Percentiles rank a stretch among this genome's conserved stretches.
These are phyloP conservation scores for Puma concolor DNA, from an alignment of 2,113 vertebrate genomes.

Conservation along the genomic window DNA sequence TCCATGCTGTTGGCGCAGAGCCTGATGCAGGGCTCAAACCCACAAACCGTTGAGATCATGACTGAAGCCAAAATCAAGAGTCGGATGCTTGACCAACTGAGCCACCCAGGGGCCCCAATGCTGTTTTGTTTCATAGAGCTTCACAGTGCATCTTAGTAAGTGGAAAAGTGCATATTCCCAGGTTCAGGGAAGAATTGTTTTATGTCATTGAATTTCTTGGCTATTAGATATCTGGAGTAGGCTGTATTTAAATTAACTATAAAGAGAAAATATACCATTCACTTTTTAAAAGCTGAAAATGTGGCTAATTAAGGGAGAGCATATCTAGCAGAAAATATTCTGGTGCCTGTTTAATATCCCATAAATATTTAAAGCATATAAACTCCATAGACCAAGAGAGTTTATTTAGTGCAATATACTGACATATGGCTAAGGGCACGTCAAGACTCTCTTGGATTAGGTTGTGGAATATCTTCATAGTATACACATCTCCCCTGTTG, in stretches of 20 bases:
- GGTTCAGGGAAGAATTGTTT: background rate
- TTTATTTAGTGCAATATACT: conserved; percentile 62
- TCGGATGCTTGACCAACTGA: too few species aligned
- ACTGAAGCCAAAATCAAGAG: too few species aligned
- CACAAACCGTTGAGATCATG: too few species aligned
- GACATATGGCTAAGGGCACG: conserved; percentile 1
- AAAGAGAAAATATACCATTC: background rate
- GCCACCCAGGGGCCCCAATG: too few species aligned
- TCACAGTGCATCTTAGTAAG: background rate
- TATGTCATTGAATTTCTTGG: background rate
- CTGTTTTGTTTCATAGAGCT: background rate
- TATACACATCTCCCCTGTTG: background rate
- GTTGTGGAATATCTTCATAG: background rate
- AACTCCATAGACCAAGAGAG: background rate
- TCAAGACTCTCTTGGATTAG: background rate
- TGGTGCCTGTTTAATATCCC: background rate
- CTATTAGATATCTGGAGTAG: background rate
- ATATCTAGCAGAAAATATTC: conserved; percentile 9
- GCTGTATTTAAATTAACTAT: background rate
- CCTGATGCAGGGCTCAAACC: too few species aligned
- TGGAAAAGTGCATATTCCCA: background rate
- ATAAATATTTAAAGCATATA: conserved; percentile 61
- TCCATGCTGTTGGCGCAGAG: too few species aligned
- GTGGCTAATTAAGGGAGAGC: background rate
- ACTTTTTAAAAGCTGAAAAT: conserved; percentile 1